Evolutionary conservation across 2,888 invertebrate genomes (phyloP).

Genomic region (Cantharis rufa): DNA sequence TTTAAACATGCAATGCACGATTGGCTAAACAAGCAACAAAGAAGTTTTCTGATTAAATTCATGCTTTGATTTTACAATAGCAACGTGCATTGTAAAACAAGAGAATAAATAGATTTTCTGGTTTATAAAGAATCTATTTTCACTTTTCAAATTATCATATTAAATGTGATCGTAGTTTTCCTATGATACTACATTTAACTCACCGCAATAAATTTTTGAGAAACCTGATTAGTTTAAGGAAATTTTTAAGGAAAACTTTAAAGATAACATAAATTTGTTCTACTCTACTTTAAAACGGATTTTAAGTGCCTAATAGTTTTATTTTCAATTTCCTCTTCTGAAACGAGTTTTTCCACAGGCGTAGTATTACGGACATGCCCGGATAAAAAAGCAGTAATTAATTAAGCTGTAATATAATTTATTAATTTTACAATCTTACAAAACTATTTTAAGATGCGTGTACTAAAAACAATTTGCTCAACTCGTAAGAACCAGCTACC

Average conservation of each 20-base stretch:
- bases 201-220: neutral
- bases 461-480: conserved; percentile 15
- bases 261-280: neutral
- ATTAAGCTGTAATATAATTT: neutral
- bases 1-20: neutral
- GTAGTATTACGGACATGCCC: neutral
- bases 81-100: neutral
- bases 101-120: neutral
- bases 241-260: neutral
- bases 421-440: neutral
- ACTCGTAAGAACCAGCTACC: conserved; percentile 37
- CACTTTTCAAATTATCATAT: neutral
- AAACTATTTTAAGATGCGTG: conserved; percentile 4
- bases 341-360: neutral
- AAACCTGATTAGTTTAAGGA: neutral
- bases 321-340: neutral
- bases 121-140: neutral
- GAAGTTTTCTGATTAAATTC: neutral
- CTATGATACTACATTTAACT: neutral
- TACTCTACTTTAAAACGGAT: neutral
- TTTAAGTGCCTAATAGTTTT: neutral
- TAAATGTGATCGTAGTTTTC: neutral
- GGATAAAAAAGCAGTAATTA: neutral
- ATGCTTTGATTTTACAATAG: neutral
- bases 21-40: neutral